Evolutionary conservation across 23 tunicate genomes (phyloP), one percentile per base, ranked within the genome.

Genomic region (Styela clava): DNA sequence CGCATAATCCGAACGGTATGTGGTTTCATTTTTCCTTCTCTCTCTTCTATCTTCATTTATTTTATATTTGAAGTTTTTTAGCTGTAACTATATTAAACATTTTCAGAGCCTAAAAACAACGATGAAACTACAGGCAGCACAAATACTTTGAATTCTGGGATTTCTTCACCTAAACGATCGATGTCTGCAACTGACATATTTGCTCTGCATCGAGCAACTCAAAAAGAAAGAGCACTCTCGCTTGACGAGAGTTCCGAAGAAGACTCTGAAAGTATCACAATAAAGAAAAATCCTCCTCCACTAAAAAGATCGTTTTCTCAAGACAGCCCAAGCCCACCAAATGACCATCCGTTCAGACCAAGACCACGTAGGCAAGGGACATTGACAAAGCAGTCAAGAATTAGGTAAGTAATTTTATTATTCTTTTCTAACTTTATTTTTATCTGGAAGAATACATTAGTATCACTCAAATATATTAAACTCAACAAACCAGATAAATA

Each of bases 121-220:
- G 56, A 44, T 12, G 56, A 44, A 44, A 44, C 7, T 12, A 7
- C 7, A 44, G 56, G 56, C 12, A 44, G 56, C 56, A 44, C 56
- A 7, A 44, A 44, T 12, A 44, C 56, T 44, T 12, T 44, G 12
- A 44, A 44, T 44, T 44, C 56, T 12, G 56, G 56, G 9, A 44
- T 44, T 7, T 44, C 56, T 44, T 44, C 56, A 5, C 56, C 56
- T 5, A 44, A 44, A 44, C 56, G 56, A 67, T 67, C 71, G 12
- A 16, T 67, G 2, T 67, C 71, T 18, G 71, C 71, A 18, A 29
- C 71, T 24, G 31, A 67, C 71, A 67, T 67, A 25, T 67, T 67
- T 22, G 31, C 71, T 1, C 71, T 67, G 16, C 22, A 67, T 67
- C 22, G 31, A 67, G 24, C 71, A 29, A 25, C n/a, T 29, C 16